Evolutionary conservation across 2,113 vertebrate species (phyloP), one percentile per base, ranked within the genome.

Genomic region (Benitochromis conjunctus): DNA sequence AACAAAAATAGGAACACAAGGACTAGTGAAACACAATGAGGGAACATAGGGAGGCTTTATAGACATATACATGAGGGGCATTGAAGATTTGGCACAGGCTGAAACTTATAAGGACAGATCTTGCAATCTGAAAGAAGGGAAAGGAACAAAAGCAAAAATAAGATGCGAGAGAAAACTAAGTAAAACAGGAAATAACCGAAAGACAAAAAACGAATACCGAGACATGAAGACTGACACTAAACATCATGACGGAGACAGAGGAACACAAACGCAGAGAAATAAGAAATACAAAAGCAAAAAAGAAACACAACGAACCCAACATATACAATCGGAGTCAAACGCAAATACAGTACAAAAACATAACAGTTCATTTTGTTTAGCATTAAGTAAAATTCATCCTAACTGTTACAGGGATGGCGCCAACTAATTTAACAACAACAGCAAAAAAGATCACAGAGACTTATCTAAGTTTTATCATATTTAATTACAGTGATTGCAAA

Each of bases 351-450:
- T 51, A 31, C 6, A 76, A 31, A 76, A 76, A 3, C 16, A 51
- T 11, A 19, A 51, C 48, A 0, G 0, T 48, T 71, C 13, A 18
- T 71, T 71, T 26, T 46, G 10, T 16, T 71, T 16, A 46, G 66
- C 46, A 71, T 71, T 2, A 26, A 71, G 9, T 0, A 21, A 71
- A 18, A 71, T 71, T 46, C 9, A 48, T 74, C 21, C 41, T 2
- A 26, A 10, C 38, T 0, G 9, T 8, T 6, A 29, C 1, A 0
- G 9, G 1, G 0, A 74, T 51, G 24, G 31, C 43, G 12, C 3
- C 43, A 51, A 9, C 16, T 0, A 31, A 31, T 51, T 19, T 51
- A 74, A 46, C 14, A 71, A 71, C 41, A 29, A 48, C 66, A 0
- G 1, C 41, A 71, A 46, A 46, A 48, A 29, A 10, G 38, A 46